phyloP scores from a whole-genome alignment of 2,113 vertebrate genomes.

The Arenaria interpres region DNA sequence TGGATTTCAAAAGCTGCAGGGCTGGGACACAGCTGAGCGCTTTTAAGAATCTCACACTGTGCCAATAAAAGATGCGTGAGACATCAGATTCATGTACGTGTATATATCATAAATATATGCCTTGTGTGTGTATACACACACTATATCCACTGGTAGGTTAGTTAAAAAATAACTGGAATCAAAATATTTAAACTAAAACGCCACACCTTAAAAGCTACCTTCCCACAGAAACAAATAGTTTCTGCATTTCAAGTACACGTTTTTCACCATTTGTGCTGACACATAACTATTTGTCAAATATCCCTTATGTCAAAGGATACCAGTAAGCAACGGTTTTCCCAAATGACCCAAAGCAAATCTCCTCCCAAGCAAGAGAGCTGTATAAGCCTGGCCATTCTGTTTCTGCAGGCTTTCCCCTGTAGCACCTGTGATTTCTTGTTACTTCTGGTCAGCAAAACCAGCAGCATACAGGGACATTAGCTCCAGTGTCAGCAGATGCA shows the following conservation, averaged over 20 bases:
- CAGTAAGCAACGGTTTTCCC: background rate
- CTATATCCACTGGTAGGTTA: background rate
- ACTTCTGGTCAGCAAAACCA: background rate
- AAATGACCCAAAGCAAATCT: background rate
- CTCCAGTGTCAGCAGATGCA: background rate
- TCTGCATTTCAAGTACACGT: background rate
- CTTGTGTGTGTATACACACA: background rate
- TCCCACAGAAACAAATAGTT: background rate
- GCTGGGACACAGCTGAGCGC: accelerated
- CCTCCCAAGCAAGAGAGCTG: background rate
- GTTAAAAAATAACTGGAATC: background rate
- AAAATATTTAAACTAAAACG: background rate
- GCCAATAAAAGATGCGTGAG: background rate
- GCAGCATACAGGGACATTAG: accelerated
- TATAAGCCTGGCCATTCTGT: accelerated
- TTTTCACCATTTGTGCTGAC: background rate
- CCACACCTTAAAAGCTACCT: background rate
- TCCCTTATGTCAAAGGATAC: background rate
- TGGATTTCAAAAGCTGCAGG: background rate
- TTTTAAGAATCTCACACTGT: background rate
- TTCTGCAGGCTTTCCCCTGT: background rate
- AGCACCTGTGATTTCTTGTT: background rate
- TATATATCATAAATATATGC: background rate
- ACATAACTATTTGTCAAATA: background rate
- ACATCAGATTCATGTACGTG: background rate